phyloP scores from a whole-genome alignment of 2,113 vertebrate species.

The Syrmaticus mikado region DNA sequence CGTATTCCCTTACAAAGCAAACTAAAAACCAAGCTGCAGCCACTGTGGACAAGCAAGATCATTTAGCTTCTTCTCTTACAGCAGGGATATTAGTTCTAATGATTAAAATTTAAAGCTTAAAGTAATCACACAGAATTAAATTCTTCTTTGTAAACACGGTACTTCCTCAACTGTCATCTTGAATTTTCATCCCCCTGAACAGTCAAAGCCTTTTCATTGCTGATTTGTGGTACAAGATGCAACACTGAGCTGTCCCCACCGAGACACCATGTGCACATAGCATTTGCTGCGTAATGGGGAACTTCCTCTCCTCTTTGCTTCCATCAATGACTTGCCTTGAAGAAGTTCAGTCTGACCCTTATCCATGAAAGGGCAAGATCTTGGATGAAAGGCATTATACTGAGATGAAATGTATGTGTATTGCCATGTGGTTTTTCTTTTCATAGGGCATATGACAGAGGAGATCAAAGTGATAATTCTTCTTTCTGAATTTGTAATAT shows the following conservation, averaged over 20 bases:
- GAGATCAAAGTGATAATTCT: background rate
- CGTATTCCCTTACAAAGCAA: background rate
- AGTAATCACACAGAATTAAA: background rate
- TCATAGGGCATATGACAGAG: background rate
- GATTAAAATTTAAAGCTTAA: background rate
- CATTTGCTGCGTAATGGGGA: background rate
- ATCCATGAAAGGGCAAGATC: background rate
- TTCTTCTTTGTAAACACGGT: background rate
- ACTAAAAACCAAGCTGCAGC: background rate
- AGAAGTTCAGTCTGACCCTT: background rate
- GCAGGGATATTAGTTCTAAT: background rate
- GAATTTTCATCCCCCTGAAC: background rate
- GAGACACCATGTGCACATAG: background rate
- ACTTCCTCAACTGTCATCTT: background rate
- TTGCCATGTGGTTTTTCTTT: background rate
- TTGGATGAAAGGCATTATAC: background rate
- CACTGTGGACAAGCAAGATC: background rate
- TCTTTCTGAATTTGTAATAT: background rate
- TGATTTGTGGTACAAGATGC: background rate
- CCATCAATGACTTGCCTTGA: background rate
- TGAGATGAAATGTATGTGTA: background rate
- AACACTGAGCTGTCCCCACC: background rate
- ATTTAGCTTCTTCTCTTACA: background rate
- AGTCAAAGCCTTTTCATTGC: background rate
- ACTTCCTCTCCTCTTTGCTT: background rate